Base-by-base conservation (phyloP, 2,113 vertebrate genomes). In the Pedetes capensis region DNA sequence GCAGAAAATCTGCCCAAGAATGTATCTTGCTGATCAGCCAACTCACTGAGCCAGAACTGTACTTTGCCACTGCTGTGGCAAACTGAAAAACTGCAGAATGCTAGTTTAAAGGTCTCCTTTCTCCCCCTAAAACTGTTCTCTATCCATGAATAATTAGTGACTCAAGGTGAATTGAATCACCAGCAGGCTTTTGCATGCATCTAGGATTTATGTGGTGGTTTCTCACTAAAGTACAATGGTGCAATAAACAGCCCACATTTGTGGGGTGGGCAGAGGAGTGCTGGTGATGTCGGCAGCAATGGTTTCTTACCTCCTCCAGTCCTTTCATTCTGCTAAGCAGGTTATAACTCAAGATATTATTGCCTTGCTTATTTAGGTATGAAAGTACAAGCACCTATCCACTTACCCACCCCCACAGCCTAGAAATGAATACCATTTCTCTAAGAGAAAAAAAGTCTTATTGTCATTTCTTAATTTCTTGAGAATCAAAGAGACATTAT, bases 81-180 rank as follows among this genome's bases (percentile, higher is more conserved):
- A n/a, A 11, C 27, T 76, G 91, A 83, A 86, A 95, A 84, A 29
- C 64, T 91, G 34, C 81, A 75, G 72, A 91, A 63, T 29, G 22
- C 69, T 91, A 39, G 79, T 53, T 53, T 64, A 78, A 84, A 94
- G 44, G 64, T 93, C 71, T 93, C 44, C 71, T 72, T 29, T 69
- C 66, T 72, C 37, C 63, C 22, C 44, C 17, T 55, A 44, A 94
- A 78, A 71, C 78, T 93, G 74, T 68, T 96, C 88, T 93, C 63
- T 32, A n/a, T 49, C 66, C 55, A 37, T 75, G 93, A 97, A 96
- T 97, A 97, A 97, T 94, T 95, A 97, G 95, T 80, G 85, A 97
- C 86, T 92, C 82, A 55, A 95, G 66, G 80, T 63, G 69, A 96
- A 89, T 16, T 89, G 95, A 96, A 89, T 94, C 82, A 61, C 81